These are phyloP conservation scores for Caenorhabditis tropicalis DNA, from an alignment of 1,140 invertebrate genomes.

Conservation along the genomic window DNA sequence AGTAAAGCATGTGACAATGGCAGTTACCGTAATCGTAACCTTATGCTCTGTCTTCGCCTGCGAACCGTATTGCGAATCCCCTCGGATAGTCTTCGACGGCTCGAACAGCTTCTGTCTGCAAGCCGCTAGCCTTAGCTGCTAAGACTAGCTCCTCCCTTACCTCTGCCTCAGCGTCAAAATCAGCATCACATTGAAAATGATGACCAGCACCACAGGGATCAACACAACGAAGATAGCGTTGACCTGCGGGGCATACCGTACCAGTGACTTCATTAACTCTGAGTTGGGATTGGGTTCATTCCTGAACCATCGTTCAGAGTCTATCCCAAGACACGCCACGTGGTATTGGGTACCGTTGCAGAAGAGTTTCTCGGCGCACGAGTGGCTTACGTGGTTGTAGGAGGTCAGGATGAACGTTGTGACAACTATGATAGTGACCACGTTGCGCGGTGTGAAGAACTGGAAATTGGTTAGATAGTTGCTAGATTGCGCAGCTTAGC, in stretches of 20 bases:
- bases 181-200: constrained; percentile 55
- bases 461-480: neutral
- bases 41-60: constrained; percentile 56
- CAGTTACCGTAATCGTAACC: constrained; percentile 56
- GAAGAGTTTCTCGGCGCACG: constrained; percentile 50
- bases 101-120: constrained; percentile 53
- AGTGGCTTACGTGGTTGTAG: constrained; percentile 59
- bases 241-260: constrained; percentile 50
- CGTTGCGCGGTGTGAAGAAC: constrained; percentile 40
- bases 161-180: constrained; percentile 54
- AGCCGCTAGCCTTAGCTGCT: neutral
- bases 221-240: constrained; percentile 58
- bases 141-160: neutral
- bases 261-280: constrained; percentile 40
- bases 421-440: constrained; percentile 40
- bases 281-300: constrained; percentile 57
- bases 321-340: constrained; percentile 52
- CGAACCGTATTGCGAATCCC: constrained; percentile 23
- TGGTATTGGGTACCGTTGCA: constrained; percentile 58
- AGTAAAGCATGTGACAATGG: constrained; percentile 58
- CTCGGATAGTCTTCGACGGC: constrained; percentile 37
- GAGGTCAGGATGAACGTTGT: constrained; percentile 56
- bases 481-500: too few relatives aligned
- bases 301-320: constrained; percentile 53
- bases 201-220: constrained; percentile 53